Evolutionary conservation across 2,888 invertebrate genomes (phyloP).

Genomic region (Lamellibrachia columna): DNA sequence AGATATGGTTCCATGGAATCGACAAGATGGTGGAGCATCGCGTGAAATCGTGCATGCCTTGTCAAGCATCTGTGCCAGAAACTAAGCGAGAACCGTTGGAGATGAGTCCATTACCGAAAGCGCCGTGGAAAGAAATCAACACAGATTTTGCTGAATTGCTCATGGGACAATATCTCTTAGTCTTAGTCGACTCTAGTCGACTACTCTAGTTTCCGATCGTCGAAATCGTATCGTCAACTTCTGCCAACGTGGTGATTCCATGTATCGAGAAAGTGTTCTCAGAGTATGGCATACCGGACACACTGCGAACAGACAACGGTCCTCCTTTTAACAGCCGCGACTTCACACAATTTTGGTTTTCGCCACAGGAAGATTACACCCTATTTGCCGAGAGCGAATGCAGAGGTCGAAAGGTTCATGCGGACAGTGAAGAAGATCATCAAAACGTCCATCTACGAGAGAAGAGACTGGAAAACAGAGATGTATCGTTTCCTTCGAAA

Average conservation of each 20-base stretch:
- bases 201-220: constrained; percentile 41
- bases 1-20: constrained; percentile 47
- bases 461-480: constrained; percentile 23
- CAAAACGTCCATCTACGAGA: not conserved
- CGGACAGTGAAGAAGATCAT: constrained; percentile 25
- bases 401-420: constrained; percentile 29
- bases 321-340: constrained; percentile 35
- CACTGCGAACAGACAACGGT: constrained; percentile 24
- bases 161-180: constrained; percentile 37
- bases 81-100: constrained; percentile 31
- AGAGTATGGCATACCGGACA: not conserved
- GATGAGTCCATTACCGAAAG: constrained; percentile 35
- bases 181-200: constrained; percentile 44
- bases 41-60: constrained; percentile 28
- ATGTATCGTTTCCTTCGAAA: constrained; percentile 23
- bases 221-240: constrained; percentile 35
- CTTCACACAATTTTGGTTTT: constrained; percentile 43
- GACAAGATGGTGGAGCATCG: constrained; percentile 41
- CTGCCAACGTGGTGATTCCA: constrained; percentile 37
- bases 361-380: constrained; percentile 39
- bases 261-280: constrained; percentile 34
- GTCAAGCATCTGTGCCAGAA: constrained; percentile 33
- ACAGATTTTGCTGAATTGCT: constrained; percentile 38
- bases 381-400: constrained; percentile 28
- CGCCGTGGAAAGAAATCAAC: constrained; percentile 35